Percentiles rank a stretch among this genome's conserved stretches.
phyloP scores from a whole-genome alignment of 2,888 invertebrate species.

The Muscina levida region DNA sequence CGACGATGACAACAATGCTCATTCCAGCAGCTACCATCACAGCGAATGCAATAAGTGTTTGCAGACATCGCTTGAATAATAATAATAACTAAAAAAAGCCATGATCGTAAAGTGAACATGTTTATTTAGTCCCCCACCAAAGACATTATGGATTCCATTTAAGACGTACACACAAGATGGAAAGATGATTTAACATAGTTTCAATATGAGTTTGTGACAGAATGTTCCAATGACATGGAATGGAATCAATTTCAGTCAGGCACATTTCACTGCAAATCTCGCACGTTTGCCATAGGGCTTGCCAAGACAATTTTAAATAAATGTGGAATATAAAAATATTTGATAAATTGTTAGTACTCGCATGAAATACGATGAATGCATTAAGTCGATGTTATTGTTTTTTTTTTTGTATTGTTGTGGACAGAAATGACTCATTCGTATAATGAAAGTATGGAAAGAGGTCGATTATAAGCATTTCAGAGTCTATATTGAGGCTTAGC shows the following conservation, averaged over 20 bases:
- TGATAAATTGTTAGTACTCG: neutral
- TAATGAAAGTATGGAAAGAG: no score
- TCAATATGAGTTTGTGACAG: conserved; percentile 20
- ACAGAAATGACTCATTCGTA: neutral
- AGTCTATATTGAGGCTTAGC: no score
- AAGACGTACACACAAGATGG: conserved; percentile 7
- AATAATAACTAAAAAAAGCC: conserved; percentile 53
- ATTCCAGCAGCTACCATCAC: neutral
- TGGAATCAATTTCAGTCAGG: conserved; percentile 10
- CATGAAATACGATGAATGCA: neutral
- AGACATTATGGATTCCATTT: conserved; percentile 30
- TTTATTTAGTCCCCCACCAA: conserved; percentile 53
- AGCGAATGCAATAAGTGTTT: conserved; percentile 9
- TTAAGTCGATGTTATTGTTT: neutral
- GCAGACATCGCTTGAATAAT: conserved; percentile 64
- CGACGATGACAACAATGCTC: neutral
- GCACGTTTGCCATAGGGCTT: conserved; percentile 1
- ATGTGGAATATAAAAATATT: neutral
- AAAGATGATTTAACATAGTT: conserved; percentile 33
- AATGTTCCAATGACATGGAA: conserved; percentile 14
- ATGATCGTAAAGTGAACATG: conserved; percentile 56
- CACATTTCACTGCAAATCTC: conserved; percentile 12
- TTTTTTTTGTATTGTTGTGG: no score
- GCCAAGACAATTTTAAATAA: neutral
- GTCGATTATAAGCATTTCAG: no score